Evolutionary conservation across 2,888 invertebrate species (phyloP).

Genomic region (Sialis lutaria): DNA sequence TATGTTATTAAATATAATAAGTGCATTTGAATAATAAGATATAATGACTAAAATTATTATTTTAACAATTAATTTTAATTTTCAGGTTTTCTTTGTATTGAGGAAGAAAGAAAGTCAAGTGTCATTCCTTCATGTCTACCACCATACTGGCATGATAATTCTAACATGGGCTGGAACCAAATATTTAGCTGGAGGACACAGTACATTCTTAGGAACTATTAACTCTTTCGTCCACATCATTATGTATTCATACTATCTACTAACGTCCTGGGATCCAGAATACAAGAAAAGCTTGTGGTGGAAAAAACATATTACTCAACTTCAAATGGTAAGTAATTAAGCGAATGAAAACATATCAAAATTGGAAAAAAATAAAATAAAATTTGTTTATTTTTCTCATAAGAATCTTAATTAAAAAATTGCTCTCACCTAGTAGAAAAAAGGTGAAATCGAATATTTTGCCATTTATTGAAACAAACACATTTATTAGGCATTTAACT

Average conservation of each 20-base stretch:
- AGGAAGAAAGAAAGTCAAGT: slow-evolving; percentile 69
- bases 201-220: slow-evolving; percentile 40
- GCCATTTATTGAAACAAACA: no score
- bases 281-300: slow-evolving; percentile 59
- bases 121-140: slow-evolving; percentile 71
- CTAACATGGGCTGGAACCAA: slow-evolving; percentile 43
- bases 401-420: no score
- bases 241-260: slow-evolving; percentile 71
- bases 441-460: no score
- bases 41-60: not conserved
- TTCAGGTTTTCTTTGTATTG: slow-evolving; percentile 62
- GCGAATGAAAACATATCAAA: not conserved
- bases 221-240: slow-evolving; percentile 61
- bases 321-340: slow-evolving; percentile 50
- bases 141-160: slow-evolving; percentile 66
- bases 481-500: no score
- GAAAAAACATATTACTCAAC: slow-evolving; percentile 71
- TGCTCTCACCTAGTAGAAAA: no score
- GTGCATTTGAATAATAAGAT: no score
- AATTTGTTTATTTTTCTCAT: no score
- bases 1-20: no score
- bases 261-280: slow-evolving; percentile 52
- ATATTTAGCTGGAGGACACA: slow-evolving; percentile 50
- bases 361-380: no score
- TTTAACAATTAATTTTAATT: slow-evolving; percentile 9